Conservation (phyloP, 2,113 vertebrate genomes). For the Struthio camelus region DNA sequence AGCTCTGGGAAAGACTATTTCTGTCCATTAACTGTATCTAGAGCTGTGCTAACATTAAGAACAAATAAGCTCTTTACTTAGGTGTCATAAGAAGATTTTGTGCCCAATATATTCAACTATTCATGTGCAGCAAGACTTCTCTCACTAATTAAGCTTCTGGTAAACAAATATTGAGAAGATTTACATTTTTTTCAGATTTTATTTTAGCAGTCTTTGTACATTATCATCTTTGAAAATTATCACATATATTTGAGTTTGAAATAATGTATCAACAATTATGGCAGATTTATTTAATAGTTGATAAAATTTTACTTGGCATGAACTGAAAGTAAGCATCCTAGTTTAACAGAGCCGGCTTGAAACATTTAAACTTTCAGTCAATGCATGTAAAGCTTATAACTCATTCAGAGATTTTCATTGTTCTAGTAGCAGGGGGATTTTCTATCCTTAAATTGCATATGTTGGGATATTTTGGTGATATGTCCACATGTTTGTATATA, state of each 20-base stretch:
- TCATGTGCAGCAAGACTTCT: neutral
- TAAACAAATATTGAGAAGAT: neutral
- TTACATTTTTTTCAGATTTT: neutral
- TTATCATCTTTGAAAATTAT: no score
- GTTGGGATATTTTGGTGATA: neutral
- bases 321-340: neutral
- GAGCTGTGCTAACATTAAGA: neutral
- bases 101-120: neutral
- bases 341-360: neutral
- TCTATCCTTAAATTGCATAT: neutral
- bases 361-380: neutral
- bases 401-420: neutral
- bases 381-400: neutral
- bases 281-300: neutral
- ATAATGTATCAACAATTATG: neutral
- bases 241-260: neutral
- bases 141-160: neutral
- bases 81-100: neutral
- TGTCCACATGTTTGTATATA: neutral
- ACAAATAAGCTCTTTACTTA: neutral
- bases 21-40: neutral
- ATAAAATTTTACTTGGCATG: neutral
- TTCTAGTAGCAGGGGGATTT: neutral
- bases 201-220: neutral
- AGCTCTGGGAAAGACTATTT: neutral